A percentile compares a stretch with the other conserved stretches of the same genome.
phyloP scores from a whole-genome alignment of 2,797 vertebrate species.

The Atherinosoma microstoma region DNA sequence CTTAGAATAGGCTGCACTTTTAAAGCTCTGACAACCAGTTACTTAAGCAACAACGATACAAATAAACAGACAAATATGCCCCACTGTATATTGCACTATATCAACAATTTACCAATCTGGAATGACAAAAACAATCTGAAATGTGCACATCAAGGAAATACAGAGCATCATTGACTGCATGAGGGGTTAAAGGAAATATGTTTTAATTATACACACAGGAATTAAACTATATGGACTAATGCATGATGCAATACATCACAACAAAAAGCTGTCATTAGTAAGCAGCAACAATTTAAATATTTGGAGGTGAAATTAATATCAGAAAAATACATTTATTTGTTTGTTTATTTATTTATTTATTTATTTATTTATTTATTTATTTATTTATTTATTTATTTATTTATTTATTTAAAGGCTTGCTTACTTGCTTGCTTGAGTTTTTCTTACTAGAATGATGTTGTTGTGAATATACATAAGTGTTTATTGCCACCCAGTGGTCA shows the following conservation, averaged over 20 bases:
- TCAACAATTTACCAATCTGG: not conserved
- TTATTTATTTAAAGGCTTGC: not conserved
- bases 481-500: slow-evolving; percentile 28
- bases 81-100: not conserved
- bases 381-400: not conserved
- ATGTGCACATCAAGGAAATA: not conserved
- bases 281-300: too few relatives aligned
- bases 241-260: not conserved
- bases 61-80: not conserved
- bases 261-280: not conserved
- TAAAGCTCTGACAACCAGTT: not conserved
- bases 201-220: not conserved
- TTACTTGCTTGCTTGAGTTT: not conserved
- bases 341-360: too few relatives aligned
- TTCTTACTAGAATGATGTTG: not conserved
- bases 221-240: not conserved
- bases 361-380: not conserved
- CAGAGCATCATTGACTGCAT: not conserved
- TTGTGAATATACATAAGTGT: not conserved
- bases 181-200: not conserved
- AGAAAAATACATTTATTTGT: not conserved
- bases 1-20: not conserved
- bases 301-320: not conserved
- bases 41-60: not conserved
- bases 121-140: not conserved